Percentiles rank a stretch among this genome's conserved stretches.
phyloP scores from a whole-genome alignment of 2,888 invertebrate genomes.

The Xylocampa areola region DNA sequence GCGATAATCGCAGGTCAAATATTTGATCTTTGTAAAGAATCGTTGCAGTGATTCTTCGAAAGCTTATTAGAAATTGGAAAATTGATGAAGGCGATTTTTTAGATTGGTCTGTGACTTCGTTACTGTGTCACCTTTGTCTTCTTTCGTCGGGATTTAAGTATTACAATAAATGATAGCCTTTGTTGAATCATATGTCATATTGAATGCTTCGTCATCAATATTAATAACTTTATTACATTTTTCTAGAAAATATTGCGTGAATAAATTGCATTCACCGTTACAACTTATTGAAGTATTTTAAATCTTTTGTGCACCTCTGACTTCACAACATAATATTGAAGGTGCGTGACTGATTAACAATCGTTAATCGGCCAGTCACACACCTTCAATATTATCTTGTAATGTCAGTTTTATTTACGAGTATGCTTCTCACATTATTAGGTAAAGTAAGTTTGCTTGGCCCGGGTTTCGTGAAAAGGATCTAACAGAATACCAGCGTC shows the following conservation, averaged over 20 bases:
- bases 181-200: conserved; percentile 49
- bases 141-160: conserved; percentile 41
- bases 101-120: conserved; percentile 39
- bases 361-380: too few relatives aligned
- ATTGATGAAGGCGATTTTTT: conserved; percentile 47
- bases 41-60: conserved; percentile 48
- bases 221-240: conserved; percentile 14
- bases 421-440: too few relatives aligned
- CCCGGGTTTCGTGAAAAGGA: too few relatives aligned
- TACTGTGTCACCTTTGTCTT: conserved; percentile 51
- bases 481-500: too few relatives aligned
- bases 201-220: conserved; percentile 38
- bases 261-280: not conserved
- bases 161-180: conserved; percentile 48
- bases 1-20: conserved; percentile 54
- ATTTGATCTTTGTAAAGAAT: conserved; percentile 56
- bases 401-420: too few relatives aligned
- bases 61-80: conserved; percentile 51
- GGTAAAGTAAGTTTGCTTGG: too few relatives aligned
- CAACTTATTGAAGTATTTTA: not conserved
- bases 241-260: conserved; percentile 6
- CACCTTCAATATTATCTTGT: too few relatives aligned
- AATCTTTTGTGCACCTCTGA: too few relatives aligned
- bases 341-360: too few relatives aligned
- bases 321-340: too few relatives aligned